Base-by-base conservation (phyloP, 2,797 vertebrate species). In the Echeneis naucrates region DNA sequence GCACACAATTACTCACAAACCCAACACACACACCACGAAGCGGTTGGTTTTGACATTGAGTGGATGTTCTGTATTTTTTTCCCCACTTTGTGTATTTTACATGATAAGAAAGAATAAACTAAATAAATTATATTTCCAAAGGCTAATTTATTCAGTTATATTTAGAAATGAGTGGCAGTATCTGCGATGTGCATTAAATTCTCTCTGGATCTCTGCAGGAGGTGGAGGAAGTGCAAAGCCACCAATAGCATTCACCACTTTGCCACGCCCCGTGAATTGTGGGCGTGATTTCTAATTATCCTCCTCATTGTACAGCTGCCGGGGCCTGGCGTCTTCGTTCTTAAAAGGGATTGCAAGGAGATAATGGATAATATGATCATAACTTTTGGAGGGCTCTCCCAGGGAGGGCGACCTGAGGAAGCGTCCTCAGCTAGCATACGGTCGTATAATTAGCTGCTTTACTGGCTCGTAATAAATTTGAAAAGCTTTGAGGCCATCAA, bases 21-120 rank as follows among this genome's bases (percentile, higher is more conserved):
- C 38, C n/a, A 19, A 23, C 4, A 45, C 24, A 38, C 12, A 58
- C 12, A 45, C 24, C 7, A 47, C n/a, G 37, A 2, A 57, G 27
- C n/a, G 69, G 26, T 13, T 27, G 59, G 21, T 62, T n/a, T n/a
- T n/a, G n/a, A n/a, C n/a, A n/a, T n/a, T n/a, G n/a, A n/a, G n/a
- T n/a, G n/a, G n/a, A n/a, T n/a, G n/a, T n/a, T 17, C 45, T 59
- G 69, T 61, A 70, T 17, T 53, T 23, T 16, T 52, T 12, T 62
- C 42, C 35, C 4, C 12, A 40, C 26, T 16, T 30, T 38, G 40
- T 64, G 4, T 44, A 19, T 24, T 27, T 37, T 24, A 62, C 38
- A 65, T 11, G 24, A 13, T 11, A 51, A 44, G 45, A 32, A 19
- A 50, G 13, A 13, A 19, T 51, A 37, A 40, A 60, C 54, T 50